Evolutionary conservation across 1,140 invertebrate species (phyloP).

Genomic region (Pararge aegeria): DNA sequence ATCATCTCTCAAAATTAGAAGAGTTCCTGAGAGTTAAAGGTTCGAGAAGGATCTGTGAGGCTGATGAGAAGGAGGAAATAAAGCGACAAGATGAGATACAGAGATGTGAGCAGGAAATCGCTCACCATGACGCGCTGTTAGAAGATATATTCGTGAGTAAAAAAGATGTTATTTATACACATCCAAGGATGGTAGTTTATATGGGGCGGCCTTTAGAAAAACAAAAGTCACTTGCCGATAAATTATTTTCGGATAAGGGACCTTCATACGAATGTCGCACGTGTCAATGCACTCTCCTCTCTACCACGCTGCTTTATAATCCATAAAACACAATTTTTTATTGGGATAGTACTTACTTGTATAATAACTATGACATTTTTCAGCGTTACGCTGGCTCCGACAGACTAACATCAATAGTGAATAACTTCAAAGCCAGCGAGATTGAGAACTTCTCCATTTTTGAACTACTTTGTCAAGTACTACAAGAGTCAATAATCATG

Average conservation of each 20-base stretch:
- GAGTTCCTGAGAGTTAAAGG: conserved; percentile 89
- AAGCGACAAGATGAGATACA: conserved; percentile 80
- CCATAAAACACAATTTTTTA: too few relatives aligned
- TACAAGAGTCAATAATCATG: conserved; percentile 83
- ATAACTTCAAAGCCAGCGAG: conserved; percentile 85
- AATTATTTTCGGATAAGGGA: too few relatives aligned
- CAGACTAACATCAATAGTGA: conserved; percentile 84
- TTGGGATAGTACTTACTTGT: too few relatives aligned
- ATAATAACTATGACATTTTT: neutral
- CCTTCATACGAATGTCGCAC: too few relatives aligned
- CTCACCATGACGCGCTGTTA: conserved; percentile 84
- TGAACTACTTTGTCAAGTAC: conserved; percentile 91
- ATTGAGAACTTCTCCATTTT: conserved; percentile 92
- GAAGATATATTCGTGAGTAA: conserved; percentile 81
- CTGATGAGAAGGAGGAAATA: conserved; percentile 84
- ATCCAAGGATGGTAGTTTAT: too few relatives aligned
- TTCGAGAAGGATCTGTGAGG: conserved; percentile 85
- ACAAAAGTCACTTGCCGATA: too few relatives aligned
- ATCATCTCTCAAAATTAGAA: conserved; percentile 87
- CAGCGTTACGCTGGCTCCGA: conserved; percentile 81
- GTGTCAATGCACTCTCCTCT: too few relatives aligned
- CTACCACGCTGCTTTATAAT: too few relatives aligned
- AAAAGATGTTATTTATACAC: neutral
- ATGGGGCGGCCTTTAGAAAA: too few relatives aligned
- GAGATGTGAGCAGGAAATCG: conserved; percentile 83